Base-by-base conservation (phyloP, 2,797 vertebrate genomes). In the Sebastiscus tertius region DNA sequence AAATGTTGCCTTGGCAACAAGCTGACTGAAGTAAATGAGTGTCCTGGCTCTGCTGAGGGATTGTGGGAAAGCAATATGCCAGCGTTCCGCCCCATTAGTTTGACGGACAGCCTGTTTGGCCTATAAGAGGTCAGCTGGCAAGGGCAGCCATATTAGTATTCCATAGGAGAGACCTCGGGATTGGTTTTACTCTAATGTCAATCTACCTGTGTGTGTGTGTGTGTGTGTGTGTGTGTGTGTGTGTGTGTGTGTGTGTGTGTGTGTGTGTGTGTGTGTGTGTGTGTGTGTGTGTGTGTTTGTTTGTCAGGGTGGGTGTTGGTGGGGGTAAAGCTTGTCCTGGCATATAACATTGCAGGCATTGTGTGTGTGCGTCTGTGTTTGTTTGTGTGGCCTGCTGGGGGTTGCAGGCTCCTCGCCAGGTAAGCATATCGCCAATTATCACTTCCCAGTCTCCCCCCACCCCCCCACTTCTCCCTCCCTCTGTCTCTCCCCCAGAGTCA, bases 341-440 rank as follows among this genome's bases (percentile, higher is more conserved):
- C 71, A 68, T 87, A 65, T 74, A 86, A 81, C 79, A 86, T 75
- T 79, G 82, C 70, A 81, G 77, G 65, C 63, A 74, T 52, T 82
- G 56, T 46, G 71, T 77, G 58, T 26, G 61, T 59, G 31, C 22
- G 49, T 71, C 16, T 79, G 56, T 82, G 70, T 86, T 58, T 86
- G 76, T 86, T 75, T 80, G 78, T 77, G 80, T 82, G 87, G 77
- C 83, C 81, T 85, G 86, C 76, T 89, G 84, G 79, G 88, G 83
- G 82, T 92, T 91, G 92, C 85, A 89, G 93, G 92, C 88, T 93
- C 87, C 80, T 86, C 65, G 94, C 94, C 93, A 94, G 90, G 93
- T 95, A 94, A 95, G 94, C 91, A 93, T 93, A 94, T 92, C 91
- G 84, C 92, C 95, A 96, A 95, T 96, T 96, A 96, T 94, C 95